These are phyloP conservation scores for Thymelicus lineola DNA, from an alignment of 2,888 invertebrate genomes.

Conservation along the genomic window DNA sequence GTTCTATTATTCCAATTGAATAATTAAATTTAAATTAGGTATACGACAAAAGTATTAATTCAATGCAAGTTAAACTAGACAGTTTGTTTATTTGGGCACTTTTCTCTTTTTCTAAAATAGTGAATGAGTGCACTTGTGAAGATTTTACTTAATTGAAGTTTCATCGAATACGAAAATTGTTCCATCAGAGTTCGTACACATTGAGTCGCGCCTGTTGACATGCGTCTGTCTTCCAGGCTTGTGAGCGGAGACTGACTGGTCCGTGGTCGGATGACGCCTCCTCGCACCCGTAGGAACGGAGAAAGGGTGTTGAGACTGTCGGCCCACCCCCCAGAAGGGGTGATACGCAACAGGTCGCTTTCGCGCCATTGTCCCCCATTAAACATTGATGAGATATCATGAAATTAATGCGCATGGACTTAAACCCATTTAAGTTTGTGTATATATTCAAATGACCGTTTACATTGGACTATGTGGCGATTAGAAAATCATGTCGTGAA, in stretches of 20 bases:
- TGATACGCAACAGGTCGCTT: slow-evolving; percentile 58
- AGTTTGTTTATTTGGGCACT: neutral
- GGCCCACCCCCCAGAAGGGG: slow-evolving; percentile 38
- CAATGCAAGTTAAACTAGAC: too few species aligned
- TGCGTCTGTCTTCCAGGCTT: slow-evolving; percentile 19
- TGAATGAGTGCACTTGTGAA: neutral
- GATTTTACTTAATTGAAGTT: neutral
- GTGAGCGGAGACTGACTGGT: slow-evolving; percentile 16
- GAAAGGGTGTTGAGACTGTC: slow-evolving; percentile 14
- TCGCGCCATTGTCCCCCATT: slow-evolving; percentile 52
- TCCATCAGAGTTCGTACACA: slow-evolving; percentile 7
- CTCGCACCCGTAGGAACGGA: neutral
- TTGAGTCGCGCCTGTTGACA: neutral
- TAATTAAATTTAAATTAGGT: too few species aligned
- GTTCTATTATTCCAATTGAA: too few species aligned
- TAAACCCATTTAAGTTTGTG: slow-evolving; percentile 47
- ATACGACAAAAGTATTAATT: too few species aligned
- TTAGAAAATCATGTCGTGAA: slow-evolving; percentile 10
- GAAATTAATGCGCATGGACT: slow-evolving; percentile 50
- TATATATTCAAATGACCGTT: slow-evolving; percentile 39
- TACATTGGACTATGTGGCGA: slow-evolving; percentile 8
- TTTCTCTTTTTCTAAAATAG: neutral
- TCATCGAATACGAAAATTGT: slow-evolving; percentile 6
- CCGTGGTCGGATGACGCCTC: too few species aligned
- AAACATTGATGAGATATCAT: slow-evolving; percentile 51